A percentile compares a stretch with the other conserved stretches of the same genome.
These are phyloP conservation scores for Eudemis profundana DNA, from an alignment of 2,888 invertebrate species.

Conservation along the genomic window DNA sequence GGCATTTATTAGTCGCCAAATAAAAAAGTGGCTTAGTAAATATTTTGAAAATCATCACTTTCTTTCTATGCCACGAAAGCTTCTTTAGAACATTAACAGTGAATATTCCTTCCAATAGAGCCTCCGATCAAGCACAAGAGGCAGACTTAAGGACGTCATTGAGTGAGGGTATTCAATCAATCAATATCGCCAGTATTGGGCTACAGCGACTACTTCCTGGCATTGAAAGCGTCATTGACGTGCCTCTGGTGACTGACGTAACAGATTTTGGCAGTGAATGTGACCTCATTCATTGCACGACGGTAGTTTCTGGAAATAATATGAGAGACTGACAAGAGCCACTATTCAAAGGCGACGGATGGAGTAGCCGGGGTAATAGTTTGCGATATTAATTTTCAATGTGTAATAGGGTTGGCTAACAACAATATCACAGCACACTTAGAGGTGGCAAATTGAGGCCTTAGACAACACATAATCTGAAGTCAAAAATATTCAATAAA, in stretches of 20 bases:
- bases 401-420: too few species aligned
- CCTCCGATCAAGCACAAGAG: constrained; percentile 14
- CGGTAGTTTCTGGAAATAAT: constrained; percentile 20
- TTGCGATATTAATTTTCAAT: neutral
- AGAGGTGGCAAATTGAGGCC: neutral
- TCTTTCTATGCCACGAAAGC: too few species aligned
- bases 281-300: constrained; percentile 11
- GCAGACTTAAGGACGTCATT: constrained; percentile 12
- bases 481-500: neutral
- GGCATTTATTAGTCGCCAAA: too few species aligned
- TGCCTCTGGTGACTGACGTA: constrained; percentile 28
- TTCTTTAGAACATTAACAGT: constrained; percentile 6
- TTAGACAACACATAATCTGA: neutral
- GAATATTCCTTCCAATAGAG: constrained; percentile 11
- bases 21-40: too few species aligned
- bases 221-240: constrained; percentile 28
- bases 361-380: too few species aligned
- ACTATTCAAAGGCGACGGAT: neutral
- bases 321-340: neutral
- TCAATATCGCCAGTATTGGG: constrained; percentile 24
- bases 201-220: constrained; percentile 7
- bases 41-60: too few species aligned
- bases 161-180: constrained; percentile 17
- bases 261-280: constrained; percentile 25
- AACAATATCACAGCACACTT: neutral